Evolutionary conservation across 2,888 invertebrate species (phyloP), one percentile per base, ranked within the genome.

Genomic region (Hanleya hanleyi): DNA sequence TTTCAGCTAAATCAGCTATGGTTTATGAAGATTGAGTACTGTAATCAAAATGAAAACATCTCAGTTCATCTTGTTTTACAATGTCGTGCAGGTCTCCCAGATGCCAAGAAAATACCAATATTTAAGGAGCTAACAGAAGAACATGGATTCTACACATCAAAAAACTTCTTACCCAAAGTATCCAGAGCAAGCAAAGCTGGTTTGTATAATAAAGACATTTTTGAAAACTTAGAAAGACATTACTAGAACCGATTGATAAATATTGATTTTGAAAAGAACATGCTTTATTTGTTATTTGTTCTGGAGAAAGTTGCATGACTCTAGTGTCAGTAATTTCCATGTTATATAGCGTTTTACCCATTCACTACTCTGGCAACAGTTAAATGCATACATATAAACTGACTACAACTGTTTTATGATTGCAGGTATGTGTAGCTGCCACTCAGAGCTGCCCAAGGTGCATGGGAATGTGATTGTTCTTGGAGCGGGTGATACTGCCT

Each of bases 401-500:
- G n/a, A n/a, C n/a, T n/a, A n/a, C n/a, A n/a, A n/a, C n/a, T n/a
- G n/a, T n/a, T n/a, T n/a, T n/a, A n/a, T 41, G n/a, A 41, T 77
- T 76, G 64, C 81, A 94, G 94, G 95, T 49, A 93, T 96, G 91
- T 98, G 98, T 88, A 92, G 93, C 0, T 96, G 96, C 88, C 95
- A 94, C 83, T 90, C 93, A 0, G 78, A 87, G 62, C 91, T 98
- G 51, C 98, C 98, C 0, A 90, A 92, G 62, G 89, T 99, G 7
- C 91, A 92, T 80, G 98, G 98, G 0, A 95, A 94, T 81, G 96
- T 95, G 15, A 94, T 99, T 73, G 98, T 99, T 0, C 91, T 99
- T 47, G 99, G 99, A 0, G 97, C 98, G 0, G 99, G 99, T 0
- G 99, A 99, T 90, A 99, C 99, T 0, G 99, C 99, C 0, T 99